A percentile compares a stretch with the other conserved stretches of the same genome.
phyloP scores from a whole-genome alignment of 2,888 invertebrate genomes.

The Aspidiotus rigidus region DNA sequence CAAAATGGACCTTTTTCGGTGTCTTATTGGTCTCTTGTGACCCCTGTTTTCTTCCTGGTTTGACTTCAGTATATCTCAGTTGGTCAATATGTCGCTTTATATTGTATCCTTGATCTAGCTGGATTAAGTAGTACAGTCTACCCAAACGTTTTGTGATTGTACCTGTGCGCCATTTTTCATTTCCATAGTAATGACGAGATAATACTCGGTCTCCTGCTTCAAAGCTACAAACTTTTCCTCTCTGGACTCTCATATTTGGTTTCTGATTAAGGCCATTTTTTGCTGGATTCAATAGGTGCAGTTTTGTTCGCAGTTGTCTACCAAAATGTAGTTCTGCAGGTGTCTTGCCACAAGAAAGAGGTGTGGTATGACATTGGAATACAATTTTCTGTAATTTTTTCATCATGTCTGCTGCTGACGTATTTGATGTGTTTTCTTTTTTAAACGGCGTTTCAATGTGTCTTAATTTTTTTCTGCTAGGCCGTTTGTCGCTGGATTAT shows the following conservation, averaged over 20 bases:
- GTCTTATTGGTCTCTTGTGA: too few relatives aligned
- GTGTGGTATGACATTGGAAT: slow-evolving; percentile 36
- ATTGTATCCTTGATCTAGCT: slow-evolving; percentile 35
- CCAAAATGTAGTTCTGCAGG: slow-evolving; percentile 35
- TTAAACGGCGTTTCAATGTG: slow-evolving; percentile 33
- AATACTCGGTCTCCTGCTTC: slow-evolving; percentile 12
- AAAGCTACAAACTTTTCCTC: too few relatives aligned
- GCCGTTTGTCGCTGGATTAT: slow-evolving; percentile 36
- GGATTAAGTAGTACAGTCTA: slow-evolving; percentile 34
- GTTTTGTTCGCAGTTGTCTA: slow-evolving; percentile 15
- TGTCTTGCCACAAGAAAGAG: slow-evolving; percentile 17
- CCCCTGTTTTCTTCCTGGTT: too few relatives aligned
- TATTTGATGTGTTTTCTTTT: slow-evolving; percentile 16
- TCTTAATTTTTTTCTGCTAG: slow-evolving; percentile 34
- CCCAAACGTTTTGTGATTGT: slow-evolving; percentile 34
- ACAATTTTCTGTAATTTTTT: slow-evolving; percentile 35
- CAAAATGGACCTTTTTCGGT: too few relatives aligned
- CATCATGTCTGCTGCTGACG: slow-evolving; percentile 3
- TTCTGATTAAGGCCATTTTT: too few relatives aligned
- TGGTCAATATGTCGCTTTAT: slow-evolving; percentile 37
- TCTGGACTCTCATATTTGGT: too few relatives aligned
- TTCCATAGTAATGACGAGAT: slow-evolving; percentile 26
- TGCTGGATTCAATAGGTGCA: neutral
- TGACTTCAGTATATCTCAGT: neutral
- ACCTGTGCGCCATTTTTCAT: slow-evolving; percentile 35